Base-by-base conservation (phyloP, 2,113 vertebrate genomes). In the Tympanuchus pallidicinctus region DNA sequence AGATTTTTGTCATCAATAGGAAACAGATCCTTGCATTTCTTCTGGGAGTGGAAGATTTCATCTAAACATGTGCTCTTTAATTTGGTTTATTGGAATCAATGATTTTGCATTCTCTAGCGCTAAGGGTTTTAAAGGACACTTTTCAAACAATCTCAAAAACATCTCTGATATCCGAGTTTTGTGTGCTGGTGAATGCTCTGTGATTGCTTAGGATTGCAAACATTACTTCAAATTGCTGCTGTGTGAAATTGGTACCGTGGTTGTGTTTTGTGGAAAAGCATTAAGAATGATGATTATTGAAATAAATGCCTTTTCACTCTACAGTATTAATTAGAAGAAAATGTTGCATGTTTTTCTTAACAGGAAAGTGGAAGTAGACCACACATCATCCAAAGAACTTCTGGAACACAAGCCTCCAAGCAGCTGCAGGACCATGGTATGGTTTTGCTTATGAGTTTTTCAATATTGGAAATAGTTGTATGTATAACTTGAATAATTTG, bases 321-420 rank as follows among this genome's bases (percentile, higher is more conserved):
- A 63, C 28, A 13, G 69, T 61, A 57, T 52, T 94, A 64, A 84
- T 71, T 74, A 72, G 16, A 76, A 92, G 47, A 87, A 75, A 66
- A 83, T 71, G 11, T 71, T 60, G 69, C 14, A 4, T 65, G 12
- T 96, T 92, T 96, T 92, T 92, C 40, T 74, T 96, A 91, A 38
- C 94, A 98, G 98, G 97, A 97, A 95, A 97, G 93, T 89, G 95
- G 95, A 96, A 97, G 97, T 32, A 97, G 97, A 57, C 98, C 97
- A 43, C 98, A 98, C 52, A 75, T 98, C 43, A 98, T 98, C 86
- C 97, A 97, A 96, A 98, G 97, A 97, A 96, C 86, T 59, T 90
- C 96, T 0, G 97, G 96, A 50, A 92, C 94, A 77, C 96, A 96
- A 77, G 88, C 89, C 70, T 96, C 93, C 66, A 92, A 95, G 63